phyloP scores from a whole-genome alignment of 35 echinoderm and acorn worm species.

The Patiria miniata region DNA sequence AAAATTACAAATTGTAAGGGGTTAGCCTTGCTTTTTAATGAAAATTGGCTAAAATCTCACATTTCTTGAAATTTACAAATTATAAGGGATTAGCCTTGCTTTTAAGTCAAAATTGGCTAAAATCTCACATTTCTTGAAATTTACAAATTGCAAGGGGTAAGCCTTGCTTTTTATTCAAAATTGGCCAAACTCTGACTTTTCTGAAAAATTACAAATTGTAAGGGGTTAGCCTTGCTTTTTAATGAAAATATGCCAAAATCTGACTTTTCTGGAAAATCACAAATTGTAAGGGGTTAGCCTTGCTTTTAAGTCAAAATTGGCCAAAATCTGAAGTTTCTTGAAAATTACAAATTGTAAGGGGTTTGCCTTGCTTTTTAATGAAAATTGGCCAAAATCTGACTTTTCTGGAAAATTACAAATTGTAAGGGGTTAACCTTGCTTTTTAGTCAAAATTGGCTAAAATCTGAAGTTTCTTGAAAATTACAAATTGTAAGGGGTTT shows the following conservation, averaged over 20 bases:
- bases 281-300: background rate
- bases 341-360: background rate
- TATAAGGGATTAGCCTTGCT: background rate
- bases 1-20: no score
- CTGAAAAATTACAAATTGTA: background rate
- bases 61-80: background rate
- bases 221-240: no score
- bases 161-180: background rate
- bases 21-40: background rate
- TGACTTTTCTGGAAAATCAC: no score
- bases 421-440: background rate
- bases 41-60: background rate
- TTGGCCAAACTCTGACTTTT: background rate
- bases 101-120: background rate
- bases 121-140: background rate
- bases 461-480: background rate
- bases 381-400: background rate
- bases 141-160: background rate
- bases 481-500: no score
- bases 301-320: background rate
- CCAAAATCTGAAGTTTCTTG: background rate
- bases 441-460: background rate
- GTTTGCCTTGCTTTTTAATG: background rate
- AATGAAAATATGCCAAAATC: no score
- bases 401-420: background rate